Evolutionary conservation across 1,140 invertebrate genomes (phyloP), one percentile per base, ranked within the genome.

Genomic region (Ostrea edulis): DNA sequence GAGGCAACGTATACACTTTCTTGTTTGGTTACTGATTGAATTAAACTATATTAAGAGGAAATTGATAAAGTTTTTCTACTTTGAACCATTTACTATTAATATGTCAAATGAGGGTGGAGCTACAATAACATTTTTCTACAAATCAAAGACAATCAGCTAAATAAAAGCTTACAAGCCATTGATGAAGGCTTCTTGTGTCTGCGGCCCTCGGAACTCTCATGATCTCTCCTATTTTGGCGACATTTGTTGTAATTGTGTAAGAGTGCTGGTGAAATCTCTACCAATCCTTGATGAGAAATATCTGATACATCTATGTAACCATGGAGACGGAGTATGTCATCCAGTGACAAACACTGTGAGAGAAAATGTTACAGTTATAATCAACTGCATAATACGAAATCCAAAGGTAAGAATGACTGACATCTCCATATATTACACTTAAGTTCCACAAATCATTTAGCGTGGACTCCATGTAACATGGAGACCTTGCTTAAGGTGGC

Each of bases 231-330:
- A 14, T 12, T 29, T 29, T 25, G 68, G 9, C 29, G 68, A 77
- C 68, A 77, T 77, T 22, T 35, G 9, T 25, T 22, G 68, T 77
- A 25, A 35, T 77, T 77, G 29, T 77, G 68, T 77, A 77, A 77
- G 9, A 77, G 68, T 29, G 68, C 68, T 77, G 68, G 68, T 77
- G 68, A 77, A 77, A 77, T 77, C 12, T 77, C 68, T 8, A 77
- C 68, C 68, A 77, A 77, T 77, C 68, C 68, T 25, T 77, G 25
- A 25, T 77, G 68, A 77, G 68, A 77, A 14, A 77, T 77, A 1
- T 25, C 68, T 3, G 68, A 29, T 14, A 12, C 29, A 29, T 8
- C 25, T 25, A 29, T 35, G 68, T 77, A 77, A 29, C 68, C 68
- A 77, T 77, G 68, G 68, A 77, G 25, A 77, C 29, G 68, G 8